Conservation (phyloP, 2,888 invertebrate species). For the Orthosia gracilis region DNA sequence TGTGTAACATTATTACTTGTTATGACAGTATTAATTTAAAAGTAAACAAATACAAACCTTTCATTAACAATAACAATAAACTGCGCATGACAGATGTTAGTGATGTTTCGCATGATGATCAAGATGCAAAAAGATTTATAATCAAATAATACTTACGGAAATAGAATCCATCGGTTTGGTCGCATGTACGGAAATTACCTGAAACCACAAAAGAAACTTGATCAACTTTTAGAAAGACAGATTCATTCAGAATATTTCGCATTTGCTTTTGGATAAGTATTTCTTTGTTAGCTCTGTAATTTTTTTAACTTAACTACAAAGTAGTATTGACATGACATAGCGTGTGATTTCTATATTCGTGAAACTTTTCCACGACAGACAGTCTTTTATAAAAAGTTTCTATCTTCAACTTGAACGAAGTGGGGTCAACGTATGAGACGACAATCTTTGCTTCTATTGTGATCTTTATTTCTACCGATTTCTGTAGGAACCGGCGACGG, state of each 20-base stretch:
- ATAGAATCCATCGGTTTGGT: slow-evolving; percentile 80
- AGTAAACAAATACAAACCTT: slow-evolving; percentile 56
- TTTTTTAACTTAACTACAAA: slow-evolving; percentile 36
- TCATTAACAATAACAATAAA: slow-evolving; percentile 46
- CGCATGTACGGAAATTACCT: slow-evolving; percentile 85
- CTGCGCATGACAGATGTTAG: slow-evolving; percentile 51
- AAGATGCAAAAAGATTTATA: slow-evolving; percentile 47
- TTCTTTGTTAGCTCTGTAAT: slow-evolving; percentile 25
- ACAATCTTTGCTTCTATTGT: slow-evolving; percentile 33
- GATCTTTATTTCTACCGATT: slow-evolving; percentile 35
- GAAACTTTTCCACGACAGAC: slow-evolving; percentile 68
- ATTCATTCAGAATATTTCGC: background rate
- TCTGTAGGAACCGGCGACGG: background rate
- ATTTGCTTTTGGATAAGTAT: slow-evolving; percentile 1
- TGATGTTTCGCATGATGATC: slow-evolving; percentile 55
- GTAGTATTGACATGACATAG: slow-evolving; percentile 48
- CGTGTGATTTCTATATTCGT: slow-evolving; percentile 61
- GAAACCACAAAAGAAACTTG: slow-evolving; percentile 75
- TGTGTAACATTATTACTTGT: slow-evolving; percentile 51
- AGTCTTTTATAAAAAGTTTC: slow-evolving; percentile 53
- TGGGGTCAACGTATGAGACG: slow-evolving; percentile 47
- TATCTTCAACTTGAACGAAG: slow-evolving; percentile 37
- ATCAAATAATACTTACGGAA: slow-evolving; percentile 79
- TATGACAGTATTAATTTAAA: slow-evolving; percentile 36
- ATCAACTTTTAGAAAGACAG: background rate